A percentile compares a stretch with the other conserved stretches of the same genome.
These are phyloP conservation scores for Apodemus agrarius DNA, from an alignment of 2,797 vertebrate genomes.

Conservation along the genomic window DNA sequence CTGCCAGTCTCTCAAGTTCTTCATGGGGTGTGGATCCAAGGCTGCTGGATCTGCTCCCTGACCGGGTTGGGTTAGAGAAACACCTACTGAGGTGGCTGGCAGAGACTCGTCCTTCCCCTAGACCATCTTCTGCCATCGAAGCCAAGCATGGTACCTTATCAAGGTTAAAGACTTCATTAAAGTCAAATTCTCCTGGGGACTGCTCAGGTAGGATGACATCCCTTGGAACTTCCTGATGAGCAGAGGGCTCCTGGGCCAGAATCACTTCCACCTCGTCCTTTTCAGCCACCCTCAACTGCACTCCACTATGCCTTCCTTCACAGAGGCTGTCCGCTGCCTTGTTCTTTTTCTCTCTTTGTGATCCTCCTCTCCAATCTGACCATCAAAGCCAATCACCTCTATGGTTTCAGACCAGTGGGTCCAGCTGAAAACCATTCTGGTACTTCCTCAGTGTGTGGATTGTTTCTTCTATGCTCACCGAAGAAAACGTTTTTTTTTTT, in stretches of 20 bases:
- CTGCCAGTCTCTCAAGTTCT: conserved; percentile 96
- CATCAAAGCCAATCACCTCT: conserved; percentile 97
- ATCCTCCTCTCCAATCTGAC: conserved; percentile 97
- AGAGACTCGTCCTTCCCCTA: conserved; percentile 51
- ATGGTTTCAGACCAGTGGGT: conserved; percentile 99
- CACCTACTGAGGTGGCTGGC: conserved; percentile 97
- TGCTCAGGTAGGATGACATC: conserved; percentile 92
- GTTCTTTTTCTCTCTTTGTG: conserved; percentile 94
- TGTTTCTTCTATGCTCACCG: conserved; percentile 96
- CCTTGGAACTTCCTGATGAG: conserved; percentile 96
- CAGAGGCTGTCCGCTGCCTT: conserved; percentile 90
- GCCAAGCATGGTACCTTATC: conserved; percentile 98
- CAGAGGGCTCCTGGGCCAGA: conserved; percentile 87
- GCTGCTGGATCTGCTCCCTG: conserved; percentile 97
- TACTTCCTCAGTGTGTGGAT: conserved; percentile 98
- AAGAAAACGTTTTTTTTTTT: too few relatives aligned
- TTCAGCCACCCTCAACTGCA: conserved; percentile 94
- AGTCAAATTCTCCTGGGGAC: conserved; percentile 96
- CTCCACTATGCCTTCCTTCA: conserved; percentile 94
- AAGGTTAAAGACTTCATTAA: conserved; percentile 99
- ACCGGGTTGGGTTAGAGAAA: conserved; percentile 96
- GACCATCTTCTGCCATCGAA: conserved; percentile 79
- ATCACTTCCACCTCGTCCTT: conserved; percentile 88
- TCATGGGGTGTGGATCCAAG: conserved; percentile 98
- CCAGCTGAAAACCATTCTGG: conserved; percentile 99